phyloP scores from a whole-genome alignment of 2,113 vertebrate genomes.

The Plecotus auritus region DNA sequence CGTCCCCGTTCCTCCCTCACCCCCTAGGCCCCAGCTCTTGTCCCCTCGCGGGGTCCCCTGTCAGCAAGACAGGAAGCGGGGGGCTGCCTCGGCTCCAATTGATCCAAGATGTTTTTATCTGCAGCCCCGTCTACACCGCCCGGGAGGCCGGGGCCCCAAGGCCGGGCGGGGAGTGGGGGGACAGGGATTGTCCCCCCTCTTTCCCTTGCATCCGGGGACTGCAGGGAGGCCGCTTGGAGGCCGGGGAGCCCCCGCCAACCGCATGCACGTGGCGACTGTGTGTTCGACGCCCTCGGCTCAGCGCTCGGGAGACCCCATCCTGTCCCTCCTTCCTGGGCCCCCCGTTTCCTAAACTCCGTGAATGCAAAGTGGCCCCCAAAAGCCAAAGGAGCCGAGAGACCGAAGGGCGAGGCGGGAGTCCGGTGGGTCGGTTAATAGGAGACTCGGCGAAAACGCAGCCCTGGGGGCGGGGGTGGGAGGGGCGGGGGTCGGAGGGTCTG shows the following conservation, averaged over 20 bases:
- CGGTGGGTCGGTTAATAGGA: background rate
- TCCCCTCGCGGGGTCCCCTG: background rate
- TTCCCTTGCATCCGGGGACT: too few species aligned
- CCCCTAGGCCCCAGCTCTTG: background rate
- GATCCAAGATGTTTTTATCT: background rate
- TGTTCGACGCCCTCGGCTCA: background rate
- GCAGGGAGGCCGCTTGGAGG: background rate
- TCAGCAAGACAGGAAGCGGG: background rate
- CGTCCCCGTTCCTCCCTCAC: too few species aligned
- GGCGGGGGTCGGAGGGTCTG: background rate
- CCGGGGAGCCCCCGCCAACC: too few species aligned
- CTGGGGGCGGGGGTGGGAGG: background rate
- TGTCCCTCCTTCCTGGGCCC: background rate
- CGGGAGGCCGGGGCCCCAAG: background rate
- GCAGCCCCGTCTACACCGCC: background rate
- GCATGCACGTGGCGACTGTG: background rate
- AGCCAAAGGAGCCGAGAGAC: background rate
- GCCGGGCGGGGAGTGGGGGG: background rate
- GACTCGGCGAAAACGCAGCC: background rate
- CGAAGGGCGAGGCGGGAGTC: background rate
- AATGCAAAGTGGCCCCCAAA: background rate
- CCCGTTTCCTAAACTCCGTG: background rate
- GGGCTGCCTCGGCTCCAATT: background rate
- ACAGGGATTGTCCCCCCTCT: too few species aligned
- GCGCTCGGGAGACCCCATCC: background rate